phyloP scores from a whole-genome alignment of 2,113 vertebrate species.

The Mirounga angustirostris region DNA sequence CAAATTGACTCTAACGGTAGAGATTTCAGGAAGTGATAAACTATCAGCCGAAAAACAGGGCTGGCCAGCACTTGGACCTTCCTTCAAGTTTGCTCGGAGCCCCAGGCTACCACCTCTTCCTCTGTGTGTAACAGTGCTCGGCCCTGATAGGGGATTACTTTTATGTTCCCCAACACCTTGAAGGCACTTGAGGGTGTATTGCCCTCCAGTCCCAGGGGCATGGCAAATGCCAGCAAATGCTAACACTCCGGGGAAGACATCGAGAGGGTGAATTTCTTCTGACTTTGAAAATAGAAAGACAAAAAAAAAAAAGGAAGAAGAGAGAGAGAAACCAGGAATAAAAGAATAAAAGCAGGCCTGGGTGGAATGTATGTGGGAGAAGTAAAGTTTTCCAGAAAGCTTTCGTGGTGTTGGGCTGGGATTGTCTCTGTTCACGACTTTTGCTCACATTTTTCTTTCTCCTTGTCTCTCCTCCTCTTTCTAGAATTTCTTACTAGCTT shows the following conservation, averaged over 20 bases:
- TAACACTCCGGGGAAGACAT: background rate
- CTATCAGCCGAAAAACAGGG: background rate
- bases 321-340: background rate
- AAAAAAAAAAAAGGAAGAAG: background rate
- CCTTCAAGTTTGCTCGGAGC: background rate
- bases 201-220: background rate
- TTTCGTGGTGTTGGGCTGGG: background rate
- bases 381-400: background rate
- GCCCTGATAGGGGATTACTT: background rate
- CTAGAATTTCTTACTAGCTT: background rate
- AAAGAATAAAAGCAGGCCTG: background rate
- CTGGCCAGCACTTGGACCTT: background rate
- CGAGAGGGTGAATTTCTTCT: slow-evolving; percentile 11
- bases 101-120: background rate
- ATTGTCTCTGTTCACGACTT: background rate
- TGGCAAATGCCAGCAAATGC: background rate
- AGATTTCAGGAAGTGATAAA: slow-evolving; percentile 29
- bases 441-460: background rate
- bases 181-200: background rate
- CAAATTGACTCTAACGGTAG: background rate
- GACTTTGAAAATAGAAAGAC: background rate
- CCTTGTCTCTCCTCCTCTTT: background rate
- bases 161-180: background rate
- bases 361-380: background rate
- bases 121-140: background rate